These are phyloP conservation scores for Marmota monax DNA, from an alignment of 2,113 vertebrate genomes.

Conservation along the genomic window DNA sequence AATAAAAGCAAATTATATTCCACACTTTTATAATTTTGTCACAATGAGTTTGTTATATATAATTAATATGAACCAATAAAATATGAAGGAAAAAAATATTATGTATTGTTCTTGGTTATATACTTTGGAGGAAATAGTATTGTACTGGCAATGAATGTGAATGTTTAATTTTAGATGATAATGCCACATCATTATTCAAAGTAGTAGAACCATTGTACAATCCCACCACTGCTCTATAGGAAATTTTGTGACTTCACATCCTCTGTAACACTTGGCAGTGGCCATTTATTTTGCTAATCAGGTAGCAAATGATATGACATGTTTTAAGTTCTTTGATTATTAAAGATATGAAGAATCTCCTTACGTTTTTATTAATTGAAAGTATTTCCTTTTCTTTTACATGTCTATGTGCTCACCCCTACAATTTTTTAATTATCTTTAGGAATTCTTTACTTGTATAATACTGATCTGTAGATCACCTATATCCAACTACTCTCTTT, in stretches of 20 bases:
- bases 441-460: not conserved
- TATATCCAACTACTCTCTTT: not conserved
- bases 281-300: not conserved
- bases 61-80: too few species aligned
- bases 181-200: not conserved
- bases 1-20: too few species aligned
- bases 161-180: not conserved
- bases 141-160: not conserved
- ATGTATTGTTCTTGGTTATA: not conserved
- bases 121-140: not conserved
- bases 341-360: not conserved
- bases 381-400: not conserved
- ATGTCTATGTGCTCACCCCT: not conserved
- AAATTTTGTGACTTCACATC: not conserved
- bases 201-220: not conserved
- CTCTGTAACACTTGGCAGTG: not conserved
- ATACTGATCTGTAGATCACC: not conserved
- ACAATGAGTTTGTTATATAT: too few species aligned
- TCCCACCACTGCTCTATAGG: not conserved
- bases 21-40: too few species aligned
- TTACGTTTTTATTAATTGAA: not conserved
- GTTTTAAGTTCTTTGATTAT: not conserved
- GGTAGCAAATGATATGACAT: not conserved
- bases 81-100: too few species aligned
- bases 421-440: not conserved